Evolutionary conservation across 2,888 invertebrate genomes (phyloP).

Genomic region (Macaria liturata): DNA sequence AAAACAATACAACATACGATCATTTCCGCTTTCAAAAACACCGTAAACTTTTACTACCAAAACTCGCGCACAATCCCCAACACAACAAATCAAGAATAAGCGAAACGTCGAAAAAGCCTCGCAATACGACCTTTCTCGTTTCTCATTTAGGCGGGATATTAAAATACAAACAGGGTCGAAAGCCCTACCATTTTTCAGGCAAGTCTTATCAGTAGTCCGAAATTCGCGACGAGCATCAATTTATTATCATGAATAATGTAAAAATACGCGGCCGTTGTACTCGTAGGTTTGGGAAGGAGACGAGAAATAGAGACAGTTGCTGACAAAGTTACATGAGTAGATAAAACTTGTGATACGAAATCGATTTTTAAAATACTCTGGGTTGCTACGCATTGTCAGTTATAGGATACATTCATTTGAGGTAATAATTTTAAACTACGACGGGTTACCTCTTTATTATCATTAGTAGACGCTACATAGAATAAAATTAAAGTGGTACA

Average conservation of each 20-base stretch:
- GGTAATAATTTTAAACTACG: no score
- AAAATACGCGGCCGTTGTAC: slow-evolving; percentile 31
- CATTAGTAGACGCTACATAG: no score
- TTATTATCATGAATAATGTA: slow-evolving; percentile 67
- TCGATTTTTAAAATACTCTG: no score
- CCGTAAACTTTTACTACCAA: no score
- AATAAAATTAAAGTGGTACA: no score
- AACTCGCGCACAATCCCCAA: not conserved
- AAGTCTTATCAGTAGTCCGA: slow-evolving; percentile 23
- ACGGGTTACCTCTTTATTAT: no score
- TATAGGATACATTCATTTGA: no score
- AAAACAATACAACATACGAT: no score
- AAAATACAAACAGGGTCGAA: slow-evolving; percentile 23
- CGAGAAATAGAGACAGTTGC: not conserved
- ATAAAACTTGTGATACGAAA: no score
- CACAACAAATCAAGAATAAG: not conserved
- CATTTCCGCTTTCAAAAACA: no score
- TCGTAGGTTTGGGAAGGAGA: slow-evolving; percentile 6
- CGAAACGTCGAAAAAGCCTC: slow-evolving; percentile 3
- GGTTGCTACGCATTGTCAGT: no score
- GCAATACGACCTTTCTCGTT: slow-evolving; percentile 5
- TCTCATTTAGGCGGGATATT: slow-evolving; percentile 7
- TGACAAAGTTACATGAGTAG: no score
- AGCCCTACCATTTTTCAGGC: slow-evolving; percentile 19
- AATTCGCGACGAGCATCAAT: slow-evolving; percentile 46